A percentile compares a stretch with the other conserved stretches of the same genome.
Evolutionary conservation across 2,113 vertebrate species (phyloP).

Genomic region (Gadus chalcogrammus): DNA sequence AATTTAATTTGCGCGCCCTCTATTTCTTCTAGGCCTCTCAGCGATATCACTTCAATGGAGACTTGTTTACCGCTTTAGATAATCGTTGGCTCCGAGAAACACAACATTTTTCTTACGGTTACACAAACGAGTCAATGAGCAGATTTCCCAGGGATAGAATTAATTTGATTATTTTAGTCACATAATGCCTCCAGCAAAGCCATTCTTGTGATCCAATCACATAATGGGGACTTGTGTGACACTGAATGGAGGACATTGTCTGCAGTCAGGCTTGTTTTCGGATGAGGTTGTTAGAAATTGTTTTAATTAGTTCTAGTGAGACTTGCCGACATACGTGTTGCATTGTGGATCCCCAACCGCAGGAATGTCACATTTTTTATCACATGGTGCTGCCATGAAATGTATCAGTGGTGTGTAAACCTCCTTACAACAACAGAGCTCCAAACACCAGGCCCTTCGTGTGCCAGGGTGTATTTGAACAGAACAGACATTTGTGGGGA

Average conservation of each 20-base stretch:
- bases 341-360: slow-evolving; percentile 70
- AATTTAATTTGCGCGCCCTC: slow-evolving; percentile 32
- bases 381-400: slow-evolving; percentile 92
- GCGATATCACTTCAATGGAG: slow-evolving; percentile 40
- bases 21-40: slow-evolving; percentile 24
- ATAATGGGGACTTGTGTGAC: slow-evolving; percentile 71
- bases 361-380: slow-evolving; percentile 91
- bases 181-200: slow-evolving; percentile 69
- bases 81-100: slow-evolving; percentile 58
- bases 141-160: slow-evolving; percentile 64
- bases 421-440: slow-evolving; percentile 82
- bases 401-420: slow-evolving; percentile 85
- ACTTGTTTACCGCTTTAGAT: slow-evolving; percentile 37
- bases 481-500: slow-evolving; percentile 75
- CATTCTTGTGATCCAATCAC: slow-evolving; percentile 75
- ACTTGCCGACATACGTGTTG: slow-evolving; percentile 72
- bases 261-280: slow-evolving; percentile 71
- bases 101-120: slow-evolving; percentile 75
- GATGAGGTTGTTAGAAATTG: slow-evolving; percentile 87
- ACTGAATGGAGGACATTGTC: slow-evolving; percentile 70
- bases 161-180: slow-evolving; percentile 78
- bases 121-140: slow-evolving; percentile 66
- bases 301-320: slow-evolving; percentile 89
- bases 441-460: slow-evolving; percentile 76
- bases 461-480: slow-evolving; percentile 72